These are phyloP conservation scores for Agrochola circellaris DNA, from an alignment of 2,888 invertebrate genomes.

Conservation along the genomic window DNA sequence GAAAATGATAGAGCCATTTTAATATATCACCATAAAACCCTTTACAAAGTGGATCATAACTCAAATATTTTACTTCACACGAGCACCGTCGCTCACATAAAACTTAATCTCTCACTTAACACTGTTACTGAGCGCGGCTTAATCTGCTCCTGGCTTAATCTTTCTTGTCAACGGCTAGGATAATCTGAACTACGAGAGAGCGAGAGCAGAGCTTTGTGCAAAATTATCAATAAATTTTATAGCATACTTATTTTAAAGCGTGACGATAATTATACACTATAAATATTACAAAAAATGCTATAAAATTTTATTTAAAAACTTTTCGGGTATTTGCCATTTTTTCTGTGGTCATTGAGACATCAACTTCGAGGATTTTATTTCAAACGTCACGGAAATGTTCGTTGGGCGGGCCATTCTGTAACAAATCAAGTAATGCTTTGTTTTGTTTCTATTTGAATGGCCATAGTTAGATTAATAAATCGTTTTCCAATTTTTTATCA, in stretches of 20 bases:
- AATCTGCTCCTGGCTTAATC: constrained; percentile 60
- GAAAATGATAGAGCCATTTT: constrained; percentile 14
- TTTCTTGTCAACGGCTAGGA: constrained; percentile 58
- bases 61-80: constrained; percentile 61
- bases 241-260: constrained; percentile 54
- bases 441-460: constrained; percentile 27
- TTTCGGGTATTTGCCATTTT: constrained; percentile 42
- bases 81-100: constrained; percentile 51
- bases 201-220: constrained; percentile 45
- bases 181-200: constrained; percentile 41
- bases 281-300: constrained; percentile 57
- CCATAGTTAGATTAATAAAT: neutral
- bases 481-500: neutral
- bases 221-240: constrained; percentile 59
- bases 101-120: constrained; percentile 67
- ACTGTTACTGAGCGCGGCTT: constrained; percentile 48
- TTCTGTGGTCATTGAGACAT: constrained; percentile 36
- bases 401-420: constrained; percentile 39
- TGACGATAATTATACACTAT: constrained; percentile 57
- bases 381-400: constrained; percentile 31
- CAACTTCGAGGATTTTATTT: constrained; percentile 32
- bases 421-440: constrained; percentile 47
- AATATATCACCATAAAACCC: constrained; percentile 52
- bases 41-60: constrained; percentile 56
- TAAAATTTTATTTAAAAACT: constrained; percentile 41